Base-by-base conservation (phyloP, 1,140 invertebrate genomes). In the Calliopsis andreniformis region DNA sequence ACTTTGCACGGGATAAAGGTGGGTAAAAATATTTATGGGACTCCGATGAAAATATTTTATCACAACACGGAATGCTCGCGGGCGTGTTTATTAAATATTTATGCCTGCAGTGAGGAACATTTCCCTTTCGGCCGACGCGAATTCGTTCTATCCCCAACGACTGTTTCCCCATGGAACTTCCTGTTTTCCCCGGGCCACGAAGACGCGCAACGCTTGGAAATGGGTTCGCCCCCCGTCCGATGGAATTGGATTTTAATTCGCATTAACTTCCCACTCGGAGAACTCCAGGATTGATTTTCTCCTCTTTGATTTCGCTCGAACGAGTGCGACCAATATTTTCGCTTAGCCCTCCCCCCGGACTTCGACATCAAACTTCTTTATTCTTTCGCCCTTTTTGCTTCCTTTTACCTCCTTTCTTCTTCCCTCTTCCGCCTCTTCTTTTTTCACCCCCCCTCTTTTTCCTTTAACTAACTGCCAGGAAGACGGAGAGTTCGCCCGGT, bases 241-340 rank as follows among this genome's bases (percentile, higher is more conserved):
- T 64, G 64, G 64, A 70, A 70, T 69, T 76, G 64, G 73, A 76
- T 76, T 76, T 76, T 69, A 76, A 76, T 76, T 76, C 73, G 73
- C 64, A 76, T 76, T 69, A 76, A 76, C 73, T 59, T 70, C 56
- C 56, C 55, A 61, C 43, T 56, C 35, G 35, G 42, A 59, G 49
- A 51, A 75, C 39, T n/a, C 16, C 39, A 51, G 7, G 39, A 67
- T 75, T 75, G 71, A 75, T 75, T 66, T 66, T 75, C 71, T 75
- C 62, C 63, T 56, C 71, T 75, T 75, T 75, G 62, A 75, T 75
- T 75, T 56, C 58, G 63, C 63, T 67, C 63, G 30, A 75, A 67
- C 71, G 51, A 47, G 39, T 75, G 51, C 71, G 23, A 75, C 61
- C 61, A 66, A 66, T 73, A 75, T 75, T 75, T 67, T 66, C 71